phyloP scores from a whole-genome alignment of 2,113 vertebrate species.

The Patagioenas fasciata region DNA sequence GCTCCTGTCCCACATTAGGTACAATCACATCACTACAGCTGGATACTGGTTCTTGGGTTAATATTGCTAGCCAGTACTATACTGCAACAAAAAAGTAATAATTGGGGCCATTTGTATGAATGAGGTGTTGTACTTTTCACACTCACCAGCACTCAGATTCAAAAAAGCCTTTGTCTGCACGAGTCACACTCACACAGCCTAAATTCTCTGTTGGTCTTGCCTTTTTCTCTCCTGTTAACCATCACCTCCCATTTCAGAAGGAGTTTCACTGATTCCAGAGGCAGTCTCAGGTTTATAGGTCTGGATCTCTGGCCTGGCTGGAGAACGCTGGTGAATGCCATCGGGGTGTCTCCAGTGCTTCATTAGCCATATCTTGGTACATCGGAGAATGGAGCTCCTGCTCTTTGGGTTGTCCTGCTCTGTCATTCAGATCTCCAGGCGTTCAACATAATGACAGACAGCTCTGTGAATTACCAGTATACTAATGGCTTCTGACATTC shows the following conservation, averaged over 20 bases:
- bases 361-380: not conserved
- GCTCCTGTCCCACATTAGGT: accelerated
- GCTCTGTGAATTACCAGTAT: not conserved
- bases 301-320: not conserved
- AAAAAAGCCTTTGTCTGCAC: not conserved
- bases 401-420: not conserved
- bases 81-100: not conserved
- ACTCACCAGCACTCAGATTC: not conserved
- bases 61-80: not conserved
- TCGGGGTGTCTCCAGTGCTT: not conserved
- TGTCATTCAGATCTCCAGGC: not conserved
- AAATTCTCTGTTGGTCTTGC: accelerated
- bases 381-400: not conserved
- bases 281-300: not conserved
- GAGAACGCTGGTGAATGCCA: accelerated
- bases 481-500: not conserved
- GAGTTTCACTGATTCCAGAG: not conserved
- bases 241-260: not conserved
- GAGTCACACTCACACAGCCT: not conserved
- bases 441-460: not conserved
- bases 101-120: not conserved
- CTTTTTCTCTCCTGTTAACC: not conserved
- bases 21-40: not conserved
- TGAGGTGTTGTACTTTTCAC: not conserved
- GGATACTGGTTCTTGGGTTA: not conserved